Percentiles rank a stretch among this genome's conserved stretches.
Evolutionary conservation across 2,113 vertebrate genomes (phyloP).

Genomic region (Himantopus leucocephalus): DNA sequence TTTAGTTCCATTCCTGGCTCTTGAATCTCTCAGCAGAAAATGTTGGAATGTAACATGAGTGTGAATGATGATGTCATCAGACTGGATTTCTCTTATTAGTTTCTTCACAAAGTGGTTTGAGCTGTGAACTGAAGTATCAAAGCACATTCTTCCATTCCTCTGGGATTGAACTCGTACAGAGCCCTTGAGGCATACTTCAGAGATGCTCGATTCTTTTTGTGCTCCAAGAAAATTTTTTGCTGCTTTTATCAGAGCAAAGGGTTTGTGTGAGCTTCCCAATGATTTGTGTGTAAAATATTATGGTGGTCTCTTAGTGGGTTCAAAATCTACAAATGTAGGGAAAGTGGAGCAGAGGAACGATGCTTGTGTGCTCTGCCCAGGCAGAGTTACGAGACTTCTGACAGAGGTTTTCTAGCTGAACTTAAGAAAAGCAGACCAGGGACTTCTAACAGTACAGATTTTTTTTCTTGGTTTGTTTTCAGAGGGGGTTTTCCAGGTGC

Average conservation of each 20-base stretch:
- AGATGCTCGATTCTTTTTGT: neutral
- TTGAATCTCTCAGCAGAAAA: neutral
- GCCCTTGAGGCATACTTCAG: neutral
- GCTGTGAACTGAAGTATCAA: neutral
- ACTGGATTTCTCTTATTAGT: constrained; percentile 37
- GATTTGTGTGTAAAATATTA: neutral
- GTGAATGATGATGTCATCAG: constrained; percentile 31
- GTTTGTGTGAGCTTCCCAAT: neutral
- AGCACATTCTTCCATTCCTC: neutral
- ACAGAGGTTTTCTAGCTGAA: neutral
- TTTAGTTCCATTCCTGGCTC: constrained; percentile 3
- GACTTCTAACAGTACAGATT: neutral
- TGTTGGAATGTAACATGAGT: constrained; percentile 27
- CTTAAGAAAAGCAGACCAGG: neutral
- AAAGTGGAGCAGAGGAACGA: accelerated
- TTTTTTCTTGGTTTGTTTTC: neutral
- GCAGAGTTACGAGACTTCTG: neutral
- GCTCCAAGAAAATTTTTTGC: neutral
- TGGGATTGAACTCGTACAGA: neutral
- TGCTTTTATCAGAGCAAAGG: neutral
- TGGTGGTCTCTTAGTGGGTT: neutral
- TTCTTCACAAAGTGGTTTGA: neutral
- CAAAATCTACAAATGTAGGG: accelerated
- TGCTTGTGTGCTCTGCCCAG: neutral
- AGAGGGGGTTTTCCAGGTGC: neutral